A percentile compares a stretch with the other conserved stretches of the same genome.
Evolutionary conservation across 23 tunicate genomes (phyloP).

Genomic region (Pegea sp.): DNA sequence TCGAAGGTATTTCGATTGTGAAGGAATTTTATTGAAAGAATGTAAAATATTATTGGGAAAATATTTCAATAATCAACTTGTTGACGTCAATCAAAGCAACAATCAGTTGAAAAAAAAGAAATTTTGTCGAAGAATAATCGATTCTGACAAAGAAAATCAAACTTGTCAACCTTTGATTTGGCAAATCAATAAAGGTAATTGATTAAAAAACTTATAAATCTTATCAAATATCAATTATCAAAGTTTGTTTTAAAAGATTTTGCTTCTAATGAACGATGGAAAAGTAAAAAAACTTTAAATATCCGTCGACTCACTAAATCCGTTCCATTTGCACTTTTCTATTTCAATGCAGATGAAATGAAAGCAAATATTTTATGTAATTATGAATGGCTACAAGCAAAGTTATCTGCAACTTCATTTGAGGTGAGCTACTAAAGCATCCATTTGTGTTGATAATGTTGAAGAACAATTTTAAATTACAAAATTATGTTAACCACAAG

Average conservation of each 20-base stretch:
- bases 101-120: too few relatives aligned
- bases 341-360: constrained; percentile 9
- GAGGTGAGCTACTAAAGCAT: constrained; percentile 57
- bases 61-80: too few relatives aligned
- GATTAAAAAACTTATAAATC: background rate
- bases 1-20: too few relatives aligned
- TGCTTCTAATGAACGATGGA: background rate
- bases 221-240: background rate
- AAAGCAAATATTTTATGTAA: constrained; percentile 44
- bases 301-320: constrained; percentile 8
- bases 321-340: constrained; percentile 1
- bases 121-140: too few relatives aligned
- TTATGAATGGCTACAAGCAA: constrained; percentile 66
- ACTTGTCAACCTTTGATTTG: too few relatives aligned
- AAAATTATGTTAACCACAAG: too few relatives aligned
- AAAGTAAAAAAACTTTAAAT: constrained; percentile 7
- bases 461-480: too few relatives aligned
- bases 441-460: too few relatives aligned
- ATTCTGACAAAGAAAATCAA: too few relatives aligned
- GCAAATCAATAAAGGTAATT: background rate
- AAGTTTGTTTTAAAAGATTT: background rate
- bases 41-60: too few relatives aligned
- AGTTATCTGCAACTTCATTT: constrained; percentile 20
- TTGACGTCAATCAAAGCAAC: too few relatives aligned
- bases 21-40: too few relatives aligned